A percentile compares a stretch with the other conserved stretches of the same genome.
These are phyloP conservation scores for Sebastes baramenuke DNA, from an alignment of 2,797 vertebrate genomes.

Conservation along the genomic window DNA sequence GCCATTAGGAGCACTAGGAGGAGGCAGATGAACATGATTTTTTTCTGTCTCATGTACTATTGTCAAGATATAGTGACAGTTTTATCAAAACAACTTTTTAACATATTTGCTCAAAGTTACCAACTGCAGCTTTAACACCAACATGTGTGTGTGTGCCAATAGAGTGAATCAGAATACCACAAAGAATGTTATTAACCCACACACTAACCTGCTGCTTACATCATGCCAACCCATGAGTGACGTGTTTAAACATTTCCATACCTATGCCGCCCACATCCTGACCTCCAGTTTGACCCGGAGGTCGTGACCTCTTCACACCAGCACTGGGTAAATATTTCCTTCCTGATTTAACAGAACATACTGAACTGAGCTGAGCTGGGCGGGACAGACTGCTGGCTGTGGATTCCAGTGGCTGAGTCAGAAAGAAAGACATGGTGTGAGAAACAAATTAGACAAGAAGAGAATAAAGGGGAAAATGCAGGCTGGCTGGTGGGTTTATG, in stretches of 20 bases:
- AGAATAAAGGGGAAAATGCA: slow-evolving; percentile 31
- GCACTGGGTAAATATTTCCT: slow-evolving; percentile 71
- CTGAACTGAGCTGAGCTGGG: slow-evolving; percentile 29
- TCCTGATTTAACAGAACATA: slow-evolving; percentile 57
- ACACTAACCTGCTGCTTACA: slow-evolving; percentile 6
- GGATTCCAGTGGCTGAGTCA: slow-evolving; percentile 42
- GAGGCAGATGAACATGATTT: too few relatives aligned
- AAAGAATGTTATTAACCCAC: slow-evolving; percentile 16
- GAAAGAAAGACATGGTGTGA: slow-evolving; percentile 48
- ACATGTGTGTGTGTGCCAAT: background rate
- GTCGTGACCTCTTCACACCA: slow-evolving; percentile 68
- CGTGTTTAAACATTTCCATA: slow-evolving; percentile 54
- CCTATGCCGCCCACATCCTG: slow-evolving; percentile 57
- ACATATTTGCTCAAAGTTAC: background rate
- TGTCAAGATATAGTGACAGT: too few relatives aligned
- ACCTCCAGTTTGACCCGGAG: slow-evolving; percentile 56
- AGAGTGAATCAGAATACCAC: slow-evolving; percentile 6
- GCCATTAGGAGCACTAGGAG: too few relatives aligned
- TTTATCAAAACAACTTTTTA: background rate
- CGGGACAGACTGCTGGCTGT: background rate
- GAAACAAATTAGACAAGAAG: slow-evolving; percentile 42
- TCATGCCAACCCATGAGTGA: slow-evolving; percentile 36
- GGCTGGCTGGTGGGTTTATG: slow-evolving; percentile 32
- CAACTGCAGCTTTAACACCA: background rate
- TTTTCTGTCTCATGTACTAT: too few relatives aligned